Conservation (phyloP, 2,113 vertebrate genomes). For the Gadus macrocephalus region DNA sequence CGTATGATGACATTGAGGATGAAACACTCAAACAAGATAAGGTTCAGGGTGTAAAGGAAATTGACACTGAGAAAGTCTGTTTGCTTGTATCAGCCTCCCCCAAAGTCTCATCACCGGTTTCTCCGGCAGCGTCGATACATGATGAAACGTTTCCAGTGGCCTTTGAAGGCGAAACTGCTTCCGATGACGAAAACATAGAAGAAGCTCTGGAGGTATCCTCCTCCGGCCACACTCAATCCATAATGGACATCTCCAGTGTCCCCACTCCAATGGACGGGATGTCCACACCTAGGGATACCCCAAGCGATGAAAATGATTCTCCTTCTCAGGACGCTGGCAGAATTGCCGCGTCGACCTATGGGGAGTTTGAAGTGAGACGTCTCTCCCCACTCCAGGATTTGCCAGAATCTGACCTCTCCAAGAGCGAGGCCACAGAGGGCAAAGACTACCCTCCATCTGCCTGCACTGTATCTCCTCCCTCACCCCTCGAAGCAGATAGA, state of each 20-base stretch:
- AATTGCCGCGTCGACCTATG: constrained; percentile 70
- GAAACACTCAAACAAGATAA: constrained; percentile 59
- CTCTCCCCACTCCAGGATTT: constrained; percentile 72
- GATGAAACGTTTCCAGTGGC: constrained; percentile 82
- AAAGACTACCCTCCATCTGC: constrained; percentile 86
- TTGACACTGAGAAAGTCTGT: constrained; percentile 69
- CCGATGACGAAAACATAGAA: constrained; percentile 88
- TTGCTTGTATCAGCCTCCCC: constrained; percentile 62
- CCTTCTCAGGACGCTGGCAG: constrained; percentile 82
- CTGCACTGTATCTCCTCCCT: constrained; percentile 89
- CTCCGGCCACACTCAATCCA: constrained; percentile 89
- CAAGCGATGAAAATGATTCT: constrained; percentile 86
- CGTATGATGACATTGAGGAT: constrained; percentile 69
- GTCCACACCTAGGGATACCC: constrained; percentile 87
- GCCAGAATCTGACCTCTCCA: constrained; percentile 75
- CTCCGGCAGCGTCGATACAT: constrained; percentile 82
- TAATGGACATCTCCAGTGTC: constrained; percentile 89
- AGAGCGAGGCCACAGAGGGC: constrained; percentile 87
- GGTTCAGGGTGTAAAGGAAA: constrained; percentile 59
- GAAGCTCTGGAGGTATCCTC: constrained; percentile 85
- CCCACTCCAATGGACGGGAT: constrained; percentile 94
- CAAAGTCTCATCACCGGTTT: constrained; percentile 76
- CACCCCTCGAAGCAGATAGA: constrained; percentile 87
- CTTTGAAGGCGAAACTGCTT: constrained; percentile 83
- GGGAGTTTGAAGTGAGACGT: constrained; percentile 72